These are phyloP conservation scores for Microplitis mediator DNA, from an alignment of 1,140 invertebrate genomes.

Conservation along the genomic window DNA sequence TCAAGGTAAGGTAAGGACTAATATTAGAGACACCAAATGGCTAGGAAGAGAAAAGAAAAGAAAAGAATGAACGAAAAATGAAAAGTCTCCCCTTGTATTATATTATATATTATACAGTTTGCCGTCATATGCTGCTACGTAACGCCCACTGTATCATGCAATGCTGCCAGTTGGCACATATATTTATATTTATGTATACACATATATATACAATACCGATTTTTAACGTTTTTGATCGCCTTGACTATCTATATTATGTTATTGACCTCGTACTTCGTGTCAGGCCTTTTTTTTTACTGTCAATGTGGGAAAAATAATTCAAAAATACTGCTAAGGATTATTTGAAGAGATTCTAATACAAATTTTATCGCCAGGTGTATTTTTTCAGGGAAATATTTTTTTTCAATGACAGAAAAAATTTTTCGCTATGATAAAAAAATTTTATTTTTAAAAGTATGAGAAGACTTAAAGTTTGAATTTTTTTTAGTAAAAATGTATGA, in stretches of 20 bases:
- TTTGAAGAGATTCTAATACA: no score
- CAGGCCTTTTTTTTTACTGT: no score
- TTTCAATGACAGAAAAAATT: no score
- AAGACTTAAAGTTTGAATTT: no score
- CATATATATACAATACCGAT: neutral
- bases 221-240: neutral
- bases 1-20: slow-evolving; percentile 1
- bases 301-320: no score
- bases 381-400: no score
- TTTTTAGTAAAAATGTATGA: no score
- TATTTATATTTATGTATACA: neutral
- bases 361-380: no score
- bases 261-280: no score
- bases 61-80: neutral
- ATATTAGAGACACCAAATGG: slow-evolving; percentile 17
- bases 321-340: no score
- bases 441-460: no score
- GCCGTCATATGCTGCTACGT: slow-evolving; percentile 23
- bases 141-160: slow-evolving; percentile 24
- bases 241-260: neutral
- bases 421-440: no score
- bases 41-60: neutral
- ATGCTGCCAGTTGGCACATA: slow-evolving; percentile 20
- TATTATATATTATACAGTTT: neutral
- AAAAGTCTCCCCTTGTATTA: slow-evolving; percentile 10